Conservation (phyloP, 2,113 vertebrate species). For the Bos taurus region DNA sequence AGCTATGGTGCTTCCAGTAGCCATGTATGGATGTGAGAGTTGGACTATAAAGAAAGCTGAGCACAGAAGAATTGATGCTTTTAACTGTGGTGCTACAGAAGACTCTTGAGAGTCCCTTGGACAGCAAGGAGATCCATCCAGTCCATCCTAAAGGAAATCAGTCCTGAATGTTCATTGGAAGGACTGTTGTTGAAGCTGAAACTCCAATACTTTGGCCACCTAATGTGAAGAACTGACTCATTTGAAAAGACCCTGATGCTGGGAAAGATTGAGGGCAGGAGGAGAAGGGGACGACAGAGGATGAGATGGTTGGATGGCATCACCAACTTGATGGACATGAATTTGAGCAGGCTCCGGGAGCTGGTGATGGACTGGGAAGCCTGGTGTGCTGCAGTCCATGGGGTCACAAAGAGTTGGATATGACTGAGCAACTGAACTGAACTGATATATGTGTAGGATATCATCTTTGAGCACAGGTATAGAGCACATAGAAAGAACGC, state of each 20-base stretch:
- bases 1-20: background rate
- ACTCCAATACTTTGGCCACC: background rate
- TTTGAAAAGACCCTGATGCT: background rate
- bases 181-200: background rate
- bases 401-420: accelerated
- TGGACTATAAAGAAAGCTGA: background rate
- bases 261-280: background rate
- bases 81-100: background rate
- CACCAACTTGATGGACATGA: background rate
- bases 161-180: background rate
- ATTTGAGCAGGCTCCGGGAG: background rate
- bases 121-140: background rate
- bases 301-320: background rate
- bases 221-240: background rate
- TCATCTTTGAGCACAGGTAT: background rate
- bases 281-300: background rate
- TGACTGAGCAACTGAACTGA: background rate
- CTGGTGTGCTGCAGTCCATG: background rate
- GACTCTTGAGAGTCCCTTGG: background rate
- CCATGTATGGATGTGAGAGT: background rate
- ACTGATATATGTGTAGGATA: background rate
- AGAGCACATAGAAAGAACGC: background rate
- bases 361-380: background rate
- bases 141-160: background rate
- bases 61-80: background rate